Evolutionary conservation across 2,888 invertebrate genomes (phyloP), one percentile per base, ranked within the genome.

Genomic region (Leucoptera coffeella): DNA sequence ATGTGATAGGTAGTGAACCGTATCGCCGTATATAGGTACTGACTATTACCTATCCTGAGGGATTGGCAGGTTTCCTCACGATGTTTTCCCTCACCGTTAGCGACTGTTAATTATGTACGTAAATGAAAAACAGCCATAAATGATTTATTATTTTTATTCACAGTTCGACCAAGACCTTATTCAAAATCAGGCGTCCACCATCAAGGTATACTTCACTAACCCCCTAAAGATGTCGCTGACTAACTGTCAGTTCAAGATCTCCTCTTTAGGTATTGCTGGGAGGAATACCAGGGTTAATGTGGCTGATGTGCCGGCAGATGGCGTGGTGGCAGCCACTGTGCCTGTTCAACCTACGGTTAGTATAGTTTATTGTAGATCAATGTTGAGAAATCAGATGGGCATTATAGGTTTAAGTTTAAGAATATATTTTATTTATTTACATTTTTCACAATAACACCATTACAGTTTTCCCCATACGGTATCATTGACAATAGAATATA

Each of bases 221-320:
- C 88, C 88, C 0, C 48, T 88, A 36, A 74, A 79, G 29, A 65
- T 55, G 11, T 36, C 47, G 1, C 55, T 89, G 24, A 81, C 82
- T 0, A 64, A 75, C 6, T 84, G 86, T 45, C 75, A 75, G 43
- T 80, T 86, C 48, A 74, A 77, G 23, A 61, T 85, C 35, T 81
- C 83, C 30, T 85, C 85, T 1, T 75, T 83, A 0, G 82, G 82
- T 3, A 57, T 85, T 7, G 54, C 67, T 0, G 75, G 76, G 27
- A 75, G 79, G 32, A 77, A 77, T 31, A 31, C 67, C 6, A 60
- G 69, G 2, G 42, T 81, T 8, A 47, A 69, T 1, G 74, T 75
- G 25, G 57, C 67, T 12, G 75, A 81, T 35, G 74, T 77, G 0
- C 59, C 48, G 4, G 73, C 83, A 0, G 59, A 64, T 12, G 77